Base-by-base conservation (phyloP, 2,888 invertebrate genomes). In the Melinaea menophilus region DNA sequence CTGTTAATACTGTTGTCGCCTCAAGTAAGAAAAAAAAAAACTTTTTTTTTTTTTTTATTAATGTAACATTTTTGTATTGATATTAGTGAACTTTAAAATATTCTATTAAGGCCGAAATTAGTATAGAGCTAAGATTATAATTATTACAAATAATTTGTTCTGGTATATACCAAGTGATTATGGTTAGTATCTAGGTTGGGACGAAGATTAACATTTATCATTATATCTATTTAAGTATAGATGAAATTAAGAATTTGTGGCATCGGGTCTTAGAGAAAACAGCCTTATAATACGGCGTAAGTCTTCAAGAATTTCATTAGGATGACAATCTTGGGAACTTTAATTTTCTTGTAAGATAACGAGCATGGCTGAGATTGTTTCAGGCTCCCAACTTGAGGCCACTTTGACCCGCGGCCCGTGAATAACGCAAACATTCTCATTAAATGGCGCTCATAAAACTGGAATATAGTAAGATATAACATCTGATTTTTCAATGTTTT, bases 341-440 rank as follows among this genome's bases (percentile, higher is more conserved):
- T 82, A 83, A 86, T 86, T 85, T 86, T 82, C 82, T 84, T 80
- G 77, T 64, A 75, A 84, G 81, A 84, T 83, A 85, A 85, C 82
- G 79, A 81, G 82, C 86, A 79, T 80, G 76, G 80, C 78, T 78
- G 82, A 84, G 81, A 85, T 86, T 85, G 85, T 85, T 85, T 81
- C 81, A 76, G 79, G 80, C 77, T 81, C 69, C 79, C 76, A 75
- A 82, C 77, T 81, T 78, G 78, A 79, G 80, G 83, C 83, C 81
- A 85, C 87, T 87, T 87, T 88, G 88, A 88, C 86, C 83, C 78
- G 78, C 78, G 78, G 84, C 79, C 86, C 83, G 86, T 85, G 78
- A 87, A 86, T 80, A 84, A 81, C 74, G 83, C 75, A 66, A 77
- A 77, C 78, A 85, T 84, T 86, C 84, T 84, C 82, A 84, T 86